Evolutionary conservation across 2,888 invertebrate genomes (phyloP), one percentile per base, ranked within the genome.

Genomic region (Diaprepes abbreviatus): DNA sequence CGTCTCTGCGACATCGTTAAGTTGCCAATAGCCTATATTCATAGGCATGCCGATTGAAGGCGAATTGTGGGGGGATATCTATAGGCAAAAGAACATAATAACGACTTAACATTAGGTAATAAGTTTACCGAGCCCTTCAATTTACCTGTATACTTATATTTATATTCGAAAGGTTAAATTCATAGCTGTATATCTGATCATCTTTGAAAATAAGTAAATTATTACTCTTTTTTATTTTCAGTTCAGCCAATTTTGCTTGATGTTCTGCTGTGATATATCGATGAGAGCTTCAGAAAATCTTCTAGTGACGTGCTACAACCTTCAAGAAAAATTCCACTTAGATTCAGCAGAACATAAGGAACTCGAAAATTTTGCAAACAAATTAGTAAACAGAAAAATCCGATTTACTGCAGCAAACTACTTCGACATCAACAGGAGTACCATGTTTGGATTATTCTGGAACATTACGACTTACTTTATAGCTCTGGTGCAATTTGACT

Each of bases 381-480:
- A 43, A 52, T 21, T 66, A 28, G 28, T 45, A 2, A 50, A 59
- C 12, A 52, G 59, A n/a, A 66, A 66, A 31, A 52, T 66, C n/a
- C 31, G 9, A 3, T 66, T 66, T 24, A 66, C 52, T 0, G 66
- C 66, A 17, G 66, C 59, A 1, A 50, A 66, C 33, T 66, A 50
- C 12, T 66, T 66, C 35, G 66, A 66, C 7, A 36, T 66, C 0
- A 50, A 66, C 17, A 50, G 66, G 60, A 50, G 66, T 43, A 66
- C 66, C 7, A 52, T 60, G 40, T 54, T 66, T 17, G 66, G 28
- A 33, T 16, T 66, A 3, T 58, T 66, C 12, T 59, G 52, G 28
- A 66, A 66, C 31, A 60, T 59, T 9, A 60, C 66, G 3, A 66
- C 66, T 5, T 66, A 50, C 33, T 66, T 66, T 43, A 66, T 66